Evolutionary conservation across 92 coral and sea anemone species (phyloP), one percentile per base, ranked within the genome.

Genomic region (Paragorgia papillata): DNA sequence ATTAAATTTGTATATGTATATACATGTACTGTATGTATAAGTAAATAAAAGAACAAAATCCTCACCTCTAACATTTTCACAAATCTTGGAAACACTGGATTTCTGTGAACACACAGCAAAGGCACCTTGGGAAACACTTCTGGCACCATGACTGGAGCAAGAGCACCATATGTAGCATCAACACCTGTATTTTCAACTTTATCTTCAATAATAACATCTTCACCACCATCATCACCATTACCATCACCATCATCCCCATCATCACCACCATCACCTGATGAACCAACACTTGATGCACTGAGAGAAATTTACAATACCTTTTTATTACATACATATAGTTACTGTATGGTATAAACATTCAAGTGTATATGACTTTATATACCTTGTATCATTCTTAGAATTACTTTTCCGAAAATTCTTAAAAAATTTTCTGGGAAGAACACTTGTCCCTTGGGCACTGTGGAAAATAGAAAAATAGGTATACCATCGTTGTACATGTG

Each of bases 81-180:
- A 88, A 94, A 94, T 80, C 98, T 82, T 74, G 98, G 98, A 48
- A 94, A 94, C 13, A 94, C 98, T 41, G 98, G 98, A 57, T 94
- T 94, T 73, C 97, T 83, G 67, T 94, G 98, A 32, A 94, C 90
- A 66, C 97, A 96, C 24, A 94, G 85, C 2, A 94, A 40, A 14
- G 98, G 98, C 32, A 94, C 98, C 67, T 84, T 91, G 22, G 98
- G 98, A 59, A 94, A 94, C 48, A 94, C 97, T 44, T 94, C 98
- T 7, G 98, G 98, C 0, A 94, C 97, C 48, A 88, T 73, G 15
- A 91, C 92, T 68, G 88, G 94, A 7, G 95, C 87, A 18, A 94
- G 85, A 28, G 84, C 90, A 46, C 97, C 95, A 54, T 87, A 88
- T 1, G 91, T 40, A 9, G 97, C 90, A 73, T 91, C 93, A 33